Percentiles rank a stretch among this genome's conserved stretches.
These are phyloP conservation scores for Mohoua ochrocephala DNA, from an alignment of 2,113 vertebrate species.

Conservation along the genomic window DNA sequence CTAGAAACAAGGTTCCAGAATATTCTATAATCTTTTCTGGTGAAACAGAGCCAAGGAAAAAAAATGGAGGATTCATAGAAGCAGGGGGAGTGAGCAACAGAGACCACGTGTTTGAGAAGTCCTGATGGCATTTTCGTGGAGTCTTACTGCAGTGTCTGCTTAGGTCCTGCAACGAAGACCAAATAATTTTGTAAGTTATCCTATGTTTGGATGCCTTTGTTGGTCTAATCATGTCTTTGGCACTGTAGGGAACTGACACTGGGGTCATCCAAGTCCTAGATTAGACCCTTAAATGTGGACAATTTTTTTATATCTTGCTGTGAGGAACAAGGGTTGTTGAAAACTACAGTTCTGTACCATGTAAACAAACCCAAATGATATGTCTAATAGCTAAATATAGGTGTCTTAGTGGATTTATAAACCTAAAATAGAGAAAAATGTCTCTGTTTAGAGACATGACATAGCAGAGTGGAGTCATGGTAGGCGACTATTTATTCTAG, in stretches of 20 bases:
- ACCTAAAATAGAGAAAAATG: background rate
- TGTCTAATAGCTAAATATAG: background rate
- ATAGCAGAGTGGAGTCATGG: background rate
- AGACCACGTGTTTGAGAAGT: rapidly evolving
- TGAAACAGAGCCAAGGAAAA: background rate
- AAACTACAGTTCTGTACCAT: background rate
- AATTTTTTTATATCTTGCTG: background rate
- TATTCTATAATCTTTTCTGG: background rate
- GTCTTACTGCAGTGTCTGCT: background rate
- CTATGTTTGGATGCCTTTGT: background rate
- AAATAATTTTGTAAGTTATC: background rate
- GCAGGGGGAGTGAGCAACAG: background rate
- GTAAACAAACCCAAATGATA: background rate
- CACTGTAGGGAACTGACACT: background rate
- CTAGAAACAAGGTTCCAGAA: background rate
- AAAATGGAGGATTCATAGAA: background rate
- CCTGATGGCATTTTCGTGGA: background rate
- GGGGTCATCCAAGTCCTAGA: background rate
- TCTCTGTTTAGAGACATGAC: background rate
- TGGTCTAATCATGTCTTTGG: background rate
- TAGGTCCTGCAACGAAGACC: background rate
- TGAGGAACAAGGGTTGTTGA: background rate
- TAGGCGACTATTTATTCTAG: background rate
- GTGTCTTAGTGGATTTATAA: background rate
- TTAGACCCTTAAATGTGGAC: background rate